phyloP scores from a whole-genome alignment of 2,113 vertebrate species.

The Pteronura brasiliensis region DNA sequence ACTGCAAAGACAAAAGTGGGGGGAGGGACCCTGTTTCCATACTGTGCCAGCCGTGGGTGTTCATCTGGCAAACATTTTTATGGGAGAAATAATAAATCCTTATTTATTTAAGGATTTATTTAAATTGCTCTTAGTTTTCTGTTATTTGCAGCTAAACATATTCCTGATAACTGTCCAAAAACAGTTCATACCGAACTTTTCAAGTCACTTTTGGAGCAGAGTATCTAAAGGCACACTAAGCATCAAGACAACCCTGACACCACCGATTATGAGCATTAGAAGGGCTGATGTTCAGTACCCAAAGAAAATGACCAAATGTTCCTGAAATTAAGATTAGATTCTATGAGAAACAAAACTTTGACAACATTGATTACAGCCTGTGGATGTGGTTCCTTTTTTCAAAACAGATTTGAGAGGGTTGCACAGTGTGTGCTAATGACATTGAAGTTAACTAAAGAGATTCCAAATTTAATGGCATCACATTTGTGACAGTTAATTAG shows the following conservation, averaged over 20 bases:
- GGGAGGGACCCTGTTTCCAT: neutral
- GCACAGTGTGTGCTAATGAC: slow-evolving; percentile 49
- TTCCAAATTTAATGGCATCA: slow-evolving; percentile 45
- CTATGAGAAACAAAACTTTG: slow-evolving; percentile 15
- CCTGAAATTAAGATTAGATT: neutral
- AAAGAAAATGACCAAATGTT: neutral
- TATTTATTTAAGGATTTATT: neutral
- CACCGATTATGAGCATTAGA: neutral
- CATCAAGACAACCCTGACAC: neutral
- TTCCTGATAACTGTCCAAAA: neutral
- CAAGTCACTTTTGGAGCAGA: neutral
- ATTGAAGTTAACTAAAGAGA: slow-evolving; percentile 69
- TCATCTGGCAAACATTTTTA: neutral
- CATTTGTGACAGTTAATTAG: slow-evolving; percentile 71
- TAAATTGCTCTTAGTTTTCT: neutral
- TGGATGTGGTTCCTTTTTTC: slow-evolving; percentile 22
- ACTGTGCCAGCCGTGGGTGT: neutral
- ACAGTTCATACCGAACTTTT: neutral
- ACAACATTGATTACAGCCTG: slow-evolving; percentile 42
- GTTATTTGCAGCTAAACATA: neutral
- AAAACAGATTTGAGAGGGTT: slow-evolving; percentile 46
- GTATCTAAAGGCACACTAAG: neutral
- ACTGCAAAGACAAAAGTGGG: neutral
- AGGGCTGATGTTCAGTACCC: neutral
- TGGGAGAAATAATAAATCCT: neutral